phyloP scores from a whole-genome alignment of 2,113 vertebrate species.

The Pantherophis guttatus region DNA sequence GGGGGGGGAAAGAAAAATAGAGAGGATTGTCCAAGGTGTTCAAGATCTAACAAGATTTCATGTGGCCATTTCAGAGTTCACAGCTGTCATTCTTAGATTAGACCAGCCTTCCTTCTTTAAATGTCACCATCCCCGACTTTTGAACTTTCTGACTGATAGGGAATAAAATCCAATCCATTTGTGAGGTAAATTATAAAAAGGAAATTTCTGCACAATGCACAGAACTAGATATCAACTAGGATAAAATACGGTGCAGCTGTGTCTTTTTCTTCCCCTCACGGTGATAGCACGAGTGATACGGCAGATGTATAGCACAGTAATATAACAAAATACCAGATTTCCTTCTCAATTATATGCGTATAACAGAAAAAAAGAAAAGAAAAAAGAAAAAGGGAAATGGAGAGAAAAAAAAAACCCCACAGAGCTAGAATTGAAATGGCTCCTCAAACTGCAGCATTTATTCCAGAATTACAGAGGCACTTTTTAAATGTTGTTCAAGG shows the following conservation, averaged over 20 bases:
- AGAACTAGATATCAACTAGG: neutral
- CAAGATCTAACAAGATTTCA: neutral
- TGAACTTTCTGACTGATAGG: neutral
- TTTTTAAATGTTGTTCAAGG: constrained; percentile 27
- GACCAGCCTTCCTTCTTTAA: neutral
- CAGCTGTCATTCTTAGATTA: neutral
- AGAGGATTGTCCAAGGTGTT: neutral
- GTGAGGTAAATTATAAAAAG: neutral
- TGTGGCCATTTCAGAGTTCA: neutral
- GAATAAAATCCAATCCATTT: neutral
- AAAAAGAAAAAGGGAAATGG: neutral
- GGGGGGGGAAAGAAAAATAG: neutral
- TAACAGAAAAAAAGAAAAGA: neutral
- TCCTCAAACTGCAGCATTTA: neutral
- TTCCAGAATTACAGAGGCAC: constrained; percentile 8
- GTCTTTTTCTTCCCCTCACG: neutral
- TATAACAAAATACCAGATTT: neutral
- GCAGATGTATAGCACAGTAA: neutral
- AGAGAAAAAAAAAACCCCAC: neutral
- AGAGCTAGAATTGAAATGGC: neutral
- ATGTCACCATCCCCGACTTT: neutral
- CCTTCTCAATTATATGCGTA: neutral
- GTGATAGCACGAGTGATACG: neutral
- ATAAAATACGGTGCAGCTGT: neutral
- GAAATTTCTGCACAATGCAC: neutral